These are phyloP conservation scores for Berghia stephanieae DNA, from an alignment of 1,140 invertebrate genomes.

Conservation along the genomic window DNA sequence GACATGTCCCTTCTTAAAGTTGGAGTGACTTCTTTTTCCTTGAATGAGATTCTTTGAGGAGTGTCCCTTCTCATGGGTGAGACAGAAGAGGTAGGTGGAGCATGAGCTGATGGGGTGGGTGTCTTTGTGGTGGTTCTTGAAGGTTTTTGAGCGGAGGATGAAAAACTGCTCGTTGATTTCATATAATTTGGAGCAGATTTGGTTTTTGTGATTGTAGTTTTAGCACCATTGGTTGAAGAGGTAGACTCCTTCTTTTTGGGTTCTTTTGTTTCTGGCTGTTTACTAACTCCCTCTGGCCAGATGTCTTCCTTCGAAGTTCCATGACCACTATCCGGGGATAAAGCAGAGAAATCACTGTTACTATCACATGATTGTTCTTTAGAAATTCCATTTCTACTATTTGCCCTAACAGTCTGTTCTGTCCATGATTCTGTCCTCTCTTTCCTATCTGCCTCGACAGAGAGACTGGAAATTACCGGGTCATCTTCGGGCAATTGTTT, in stretches of 20 bases:
- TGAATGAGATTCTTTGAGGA: slow-evolving; percentile 40
- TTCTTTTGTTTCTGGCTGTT: slow-evolving; percentile 30
- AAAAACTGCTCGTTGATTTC: slow-evolving; percentile 31
- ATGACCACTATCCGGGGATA: slow-evolving; percentile 55
- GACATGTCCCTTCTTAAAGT: slow-evolving; percentile 33
- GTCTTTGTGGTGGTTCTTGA: neutral
- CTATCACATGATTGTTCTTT: slow-evolving; percentile 40
- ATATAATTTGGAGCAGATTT: slow-evolving; percentile 49
- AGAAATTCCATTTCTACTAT: slow-evolving; percentile 37
- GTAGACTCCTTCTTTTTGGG: slow-evolving; percentile 22
- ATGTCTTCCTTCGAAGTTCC: slow-evolving; percentile 51
- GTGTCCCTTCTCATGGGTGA: slow-evolving; percentile 46
- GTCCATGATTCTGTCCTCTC: slow-evolving; percentile 60
- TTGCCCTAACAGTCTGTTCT: slow-evolving; percentile 43
- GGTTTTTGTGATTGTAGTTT: slow-evolving; percentile 37
- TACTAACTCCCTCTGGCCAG: slow-evolving; percentile 32
- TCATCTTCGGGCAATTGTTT: neutral
- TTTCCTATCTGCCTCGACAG: slow-evolving; percentile 52
- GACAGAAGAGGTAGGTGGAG: slow-evolving; percentile 31
- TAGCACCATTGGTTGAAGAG: slow-evolving; percentile 29
- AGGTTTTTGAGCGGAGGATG: neutral
- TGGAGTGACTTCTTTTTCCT: slow-evolving; percentile 26
- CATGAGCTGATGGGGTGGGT: slow-evolving; percentile 27
- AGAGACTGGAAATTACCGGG: slow-evolving; percentile 40
- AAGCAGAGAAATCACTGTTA: slow-evolving; percentile 36